Conservation (phyloP, 2,113 vertebrate genomes). For the Ailurus styani region DNA sequence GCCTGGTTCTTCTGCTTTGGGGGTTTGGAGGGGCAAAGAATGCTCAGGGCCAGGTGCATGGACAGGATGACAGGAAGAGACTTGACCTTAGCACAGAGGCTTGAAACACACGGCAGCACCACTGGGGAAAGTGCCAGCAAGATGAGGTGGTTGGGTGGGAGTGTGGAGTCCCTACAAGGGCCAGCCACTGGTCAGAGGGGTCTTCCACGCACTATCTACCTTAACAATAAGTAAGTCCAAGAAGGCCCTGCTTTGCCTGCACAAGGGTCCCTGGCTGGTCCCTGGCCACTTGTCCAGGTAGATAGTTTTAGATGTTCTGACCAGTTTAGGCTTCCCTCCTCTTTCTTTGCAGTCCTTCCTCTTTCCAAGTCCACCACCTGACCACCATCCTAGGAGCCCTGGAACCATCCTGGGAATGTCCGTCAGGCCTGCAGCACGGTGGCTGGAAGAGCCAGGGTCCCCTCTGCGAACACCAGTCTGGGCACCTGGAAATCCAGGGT, state of each 20-base stretch:
- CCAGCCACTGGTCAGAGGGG: not conserved
- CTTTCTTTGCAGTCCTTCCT: not conserved
- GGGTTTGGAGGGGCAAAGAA: not conserved
- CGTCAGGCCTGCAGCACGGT: not conserved
- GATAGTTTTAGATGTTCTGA: not conserved
- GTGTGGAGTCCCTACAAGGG: not conserved
- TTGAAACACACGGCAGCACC: accelerated
- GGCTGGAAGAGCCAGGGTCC: not conserved
- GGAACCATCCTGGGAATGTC: not conserved
- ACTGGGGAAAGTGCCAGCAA: not conserved
- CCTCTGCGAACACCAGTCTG: not conserved
- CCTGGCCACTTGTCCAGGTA: too few species aligned
- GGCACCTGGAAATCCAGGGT: not conserved
- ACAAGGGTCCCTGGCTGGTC: not conserved
- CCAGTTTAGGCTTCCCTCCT: too few species aligned
- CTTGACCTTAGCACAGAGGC: not conserved
- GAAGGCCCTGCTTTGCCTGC: not conserved
- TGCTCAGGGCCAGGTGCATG: not conserved
- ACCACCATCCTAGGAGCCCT: not conserved
- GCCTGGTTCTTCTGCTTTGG: not conserved
- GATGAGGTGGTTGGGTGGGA: not conserved
- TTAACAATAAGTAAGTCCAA: not conserved
- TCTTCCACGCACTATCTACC: not conserved
- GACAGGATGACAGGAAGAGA: too few species aligned
- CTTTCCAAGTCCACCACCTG: not conserved